Percentiles rank a stretch among this genome's conserved stretches.
Evolutionary conservation across 2,888 invertebrate genomes (phyloP).

Genomic region (Nasonovia ribisnigri): DNA sequence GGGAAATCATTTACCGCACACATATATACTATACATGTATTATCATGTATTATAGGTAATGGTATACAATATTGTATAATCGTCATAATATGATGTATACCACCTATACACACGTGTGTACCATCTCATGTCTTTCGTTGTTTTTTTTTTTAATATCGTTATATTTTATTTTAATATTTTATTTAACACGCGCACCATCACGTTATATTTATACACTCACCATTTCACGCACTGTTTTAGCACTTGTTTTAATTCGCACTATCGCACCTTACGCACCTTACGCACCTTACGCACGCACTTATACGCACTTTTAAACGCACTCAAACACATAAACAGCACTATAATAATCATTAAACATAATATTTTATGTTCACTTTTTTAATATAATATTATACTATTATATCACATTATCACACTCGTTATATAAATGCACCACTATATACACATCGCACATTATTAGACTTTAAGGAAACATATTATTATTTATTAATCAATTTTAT

Average conservation of each 20-base stretch:
- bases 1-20: background rate
- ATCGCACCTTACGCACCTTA: too few relatives aligned
- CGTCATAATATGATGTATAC: background rate
- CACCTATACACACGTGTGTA: background rate
- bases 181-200: background rate
- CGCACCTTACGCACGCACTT: background rate
- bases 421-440: background rate
- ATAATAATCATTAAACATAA: background rate
- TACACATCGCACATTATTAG: conserved; percentile 25
- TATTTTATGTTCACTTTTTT: background rate
- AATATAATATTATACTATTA: background rate
- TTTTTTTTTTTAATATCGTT: conserved; percentile 17
- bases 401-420: background rate
- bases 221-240: conserved; percentile 14
- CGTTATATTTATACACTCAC: background rate
- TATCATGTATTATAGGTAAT: background rate
- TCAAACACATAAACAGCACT: background rate
- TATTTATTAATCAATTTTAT: background rate
- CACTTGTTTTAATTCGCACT: conserved; percentile 25
- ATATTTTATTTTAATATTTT: background rate
- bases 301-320: background rate
- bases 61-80: background rate
- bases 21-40: too few relatives aligned
- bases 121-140: background rate
- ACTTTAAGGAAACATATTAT: conserved; percentile 19